Conservation (phyloP, 1,140 invertebrate genomes). For the Pseudomyrmex cubaensis region DNA sequence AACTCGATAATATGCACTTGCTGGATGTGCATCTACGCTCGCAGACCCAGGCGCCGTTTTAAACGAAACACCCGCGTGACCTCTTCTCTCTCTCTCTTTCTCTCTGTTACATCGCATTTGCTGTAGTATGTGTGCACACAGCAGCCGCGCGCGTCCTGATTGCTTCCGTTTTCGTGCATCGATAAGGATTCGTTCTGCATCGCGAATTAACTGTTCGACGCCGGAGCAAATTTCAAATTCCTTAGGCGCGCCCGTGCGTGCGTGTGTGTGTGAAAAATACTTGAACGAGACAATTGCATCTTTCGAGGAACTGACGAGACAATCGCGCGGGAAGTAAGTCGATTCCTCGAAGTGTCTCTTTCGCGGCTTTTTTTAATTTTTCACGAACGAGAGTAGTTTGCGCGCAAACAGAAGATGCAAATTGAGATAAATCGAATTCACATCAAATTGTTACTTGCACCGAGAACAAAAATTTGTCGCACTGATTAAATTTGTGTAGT, state of each 20-base stretch:
- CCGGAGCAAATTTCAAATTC: background rate
- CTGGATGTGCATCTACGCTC: constrained; percentile 38
- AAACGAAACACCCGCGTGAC: constrained; percentile 28
- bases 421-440: too few species aligned
- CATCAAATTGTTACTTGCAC: too few species aligned
- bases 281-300: too few species aligned
- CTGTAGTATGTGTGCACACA: background rate
- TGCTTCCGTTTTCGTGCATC: constrained; percentile 54
- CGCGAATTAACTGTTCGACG: constrained; percentile 27
- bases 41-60: constrained; percentile 30
- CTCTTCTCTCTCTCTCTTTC: background rate
- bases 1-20: constrained; percentile 60
- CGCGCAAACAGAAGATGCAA: too few species aligned
- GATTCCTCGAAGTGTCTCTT: too few species aligned
- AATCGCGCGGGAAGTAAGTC: too few species aligned
- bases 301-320: too few species aligned
- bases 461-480: too few species aligned
- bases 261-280: background rate
- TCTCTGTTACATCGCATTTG: background rate
- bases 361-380: too few species aligned
- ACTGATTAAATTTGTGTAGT: too few species aligned
- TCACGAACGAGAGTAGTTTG: too few species aligned
- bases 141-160: constrained; percentile 16
- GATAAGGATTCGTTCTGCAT: constrained; percentile 12
- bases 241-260: background rate